Percentiles rank a stretch among this genome's conserved stretches.
Conservation (phyloP, 2,113 vertebrate genomes). For the Coracopsis vasa region DNA sequence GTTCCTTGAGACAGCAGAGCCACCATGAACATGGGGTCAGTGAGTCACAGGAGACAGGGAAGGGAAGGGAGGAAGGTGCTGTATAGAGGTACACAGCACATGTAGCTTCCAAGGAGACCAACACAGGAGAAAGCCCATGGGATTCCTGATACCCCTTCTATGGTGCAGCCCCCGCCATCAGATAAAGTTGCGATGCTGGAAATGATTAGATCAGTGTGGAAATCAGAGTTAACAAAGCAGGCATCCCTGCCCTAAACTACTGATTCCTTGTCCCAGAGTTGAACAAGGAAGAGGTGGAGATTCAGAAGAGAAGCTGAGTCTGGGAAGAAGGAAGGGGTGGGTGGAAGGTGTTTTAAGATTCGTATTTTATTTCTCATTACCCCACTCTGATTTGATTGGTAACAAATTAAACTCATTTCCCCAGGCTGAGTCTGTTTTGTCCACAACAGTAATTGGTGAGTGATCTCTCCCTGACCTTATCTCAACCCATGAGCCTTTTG, state of each 20-base stretch:
- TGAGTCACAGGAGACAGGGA: neutral
- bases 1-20: neutral
- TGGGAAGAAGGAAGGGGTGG: neutral
- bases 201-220: neutral
- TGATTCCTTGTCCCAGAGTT: neutral
- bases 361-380: neutral
- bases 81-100: neutral
- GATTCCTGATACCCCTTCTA: neutral
- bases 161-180: neutral
- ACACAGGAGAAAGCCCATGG: rapidly evolving
- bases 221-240: neutral
- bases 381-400: neutral
- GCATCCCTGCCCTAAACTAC: neutral
- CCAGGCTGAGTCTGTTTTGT: neutral
- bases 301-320: neutral
- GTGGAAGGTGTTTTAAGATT: neutral
- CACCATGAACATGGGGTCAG: neutral
- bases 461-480: neutral
- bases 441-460: neutral
- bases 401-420: neutral
- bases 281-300: neutral
- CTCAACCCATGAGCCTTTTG: rapidly evolving
- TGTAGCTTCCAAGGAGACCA: neutral
- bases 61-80: neutral
- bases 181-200: neutral